Evolutionary conservation across 2,888 invertebrate species (phyloP).

Genomic region (Cephus spinipes): DNA sequence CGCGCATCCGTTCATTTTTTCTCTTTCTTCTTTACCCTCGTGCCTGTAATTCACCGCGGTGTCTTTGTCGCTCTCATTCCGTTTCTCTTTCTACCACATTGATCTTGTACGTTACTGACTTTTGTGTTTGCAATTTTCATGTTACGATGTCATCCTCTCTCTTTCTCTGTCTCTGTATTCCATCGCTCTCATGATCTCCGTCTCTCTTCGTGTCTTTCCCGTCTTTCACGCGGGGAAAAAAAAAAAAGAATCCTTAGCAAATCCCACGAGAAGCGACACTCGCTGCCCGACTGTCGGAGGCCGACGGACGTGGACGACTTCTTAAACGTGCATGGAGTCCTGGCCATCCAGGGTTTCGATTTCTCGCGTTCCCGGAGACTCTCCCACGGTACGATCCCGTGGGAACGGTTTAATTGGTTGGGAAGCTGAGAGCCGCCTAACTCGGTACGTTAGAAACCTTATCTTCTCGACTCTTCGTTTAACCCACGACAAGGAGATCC

Average conservation of each 20-base stretch:
- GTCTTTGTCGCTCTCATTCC: neutral
- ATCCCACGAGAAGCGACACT: constrained; percentile 21
- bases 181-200: neutral
- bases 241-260: constrained; percentile 24
- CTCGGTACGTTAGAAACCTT: constrained; percentile 33
- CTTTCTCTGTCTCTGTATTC: neutral
- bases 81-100: neutral
- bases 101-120: neutral
- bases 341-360: constrained; percentile 48
- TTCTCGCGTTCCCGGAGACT: constrained; percentile 55
- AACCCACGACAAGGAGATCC: constrained; percentile 41
- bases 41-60: neutral
- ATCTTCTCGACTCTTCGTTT: constrained; percentile 28
- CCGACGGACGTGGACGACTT: constrained; percentile 35
- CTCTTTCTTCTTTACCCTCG: neutral
- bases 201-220: neutral
- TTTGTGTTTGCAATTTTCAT: neutral
- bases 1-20: constrained; percentile 21
- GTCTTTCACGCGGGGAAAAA: constrained; percentile 26
- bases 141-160: neutral
- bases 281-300: neutral
- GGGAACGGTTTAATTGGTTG: constrained; percentile 61
- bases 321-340: constrained; percentile 50
- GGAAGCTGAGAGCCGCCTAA: constrained; percentile 34
- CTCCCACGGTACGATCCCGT: constrained; percentile 63